These are phyloP conservation scores for Schrankia costaestrigalis DNA, from an alignment of 2,888 invertebrate species.

Conservation along the genomic window DNA sequence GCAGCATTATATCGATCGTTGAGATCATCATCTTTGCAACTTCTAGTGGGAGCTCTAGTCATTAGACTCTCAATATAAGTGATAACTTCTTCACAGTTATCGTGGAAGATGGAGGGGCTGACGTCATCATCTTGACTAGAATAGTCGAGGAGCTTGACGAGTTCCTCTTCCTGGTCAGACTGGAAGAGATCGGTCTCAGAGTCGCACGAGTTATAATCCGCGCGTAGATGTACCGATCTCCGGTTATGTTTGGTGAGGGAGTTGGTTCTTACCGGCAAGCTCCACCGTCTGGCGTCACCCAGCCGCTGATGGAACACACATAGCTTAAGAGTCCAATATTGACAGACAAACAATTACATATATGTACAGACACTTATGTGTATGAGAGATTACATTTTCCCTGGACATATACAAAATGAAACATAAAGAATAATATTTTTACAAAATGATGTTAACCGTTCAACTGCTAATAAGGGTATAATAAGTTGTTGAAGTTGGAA, in stretches of 20 bases:
- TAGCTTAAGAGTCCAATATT: slow-evolving; percentile 56
- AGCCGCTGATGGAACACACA: slow-evolving; percentile 61
- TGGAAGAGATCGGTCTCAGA: slow-evolving; percentile 88
- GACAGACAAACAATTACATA: slow-evolving; percentile 41
- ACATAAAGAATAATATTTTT: neutral
- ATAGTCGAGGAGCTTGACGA: slow-evolving; percentile 86
- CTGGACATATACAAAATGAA: slow-evolving; percentile 6
- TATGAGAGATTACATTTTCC: slow-evolving; percentile 7
- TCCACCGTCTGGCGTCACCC: slow-evolving; percentile 71
- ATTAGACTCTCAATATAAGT: slow-evolving; percentile 64
- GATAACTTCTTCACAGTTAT: slow-evolving; percentile 68
- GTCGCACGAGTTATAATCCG: slow-evolving; percentile 74
- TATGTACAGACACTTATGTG: slow-evolving; percentile 21
- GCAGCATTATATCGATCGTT: slow-evolving; percentile 66
- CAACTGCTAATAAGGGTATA: no score
- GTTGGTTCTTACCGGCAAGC: slow-evolving; percentile 64
- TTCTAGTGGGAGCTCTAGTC: slow-evolving; percentile 41
- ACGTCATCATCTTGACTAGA: slow-evolving; percentile 83
- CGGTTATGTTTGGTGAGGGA: slow-evolving; percentile 50
- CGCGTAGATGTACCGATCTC: slow-evolving; percentile 42
- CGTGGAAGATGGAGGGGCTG: slow-evolving; percentile 69
- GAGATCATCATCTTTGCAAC: slow-evolving; percentile 49
- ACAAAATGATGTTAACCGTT: no score
- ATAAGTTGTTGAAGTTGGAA: no score
- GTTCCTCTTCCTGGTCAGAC: slow-evolving; percentile 89